A percentile compares a stretch with the other conserved stretches of the same genome.
Conservation (phyloP, 2,888 invertebrate species). For the Ceratothoa steindachneri region DNA sequence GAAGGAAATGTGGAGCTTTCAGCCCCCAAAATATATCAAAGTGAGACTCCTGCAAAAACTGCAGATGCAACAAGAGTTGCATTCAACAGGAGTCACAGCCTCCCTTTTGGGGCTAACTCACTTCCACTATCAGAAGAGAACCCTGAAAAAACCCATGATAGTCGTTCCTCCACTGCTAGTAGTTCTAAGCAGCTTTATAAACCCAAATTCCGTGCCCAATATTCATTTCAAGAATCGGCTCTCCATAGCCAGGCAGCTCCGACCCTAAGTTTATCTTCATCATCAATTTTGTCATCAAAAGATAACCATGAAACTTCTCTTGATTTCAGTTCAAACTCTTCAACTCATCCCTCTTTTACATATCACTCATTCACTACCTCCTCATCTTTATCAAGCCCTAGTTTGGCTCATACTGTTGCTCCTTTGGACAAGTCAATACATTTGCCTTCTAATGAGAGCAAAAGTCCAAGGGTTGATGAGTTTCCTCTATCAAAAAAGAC, state of each 20-base stretch:
- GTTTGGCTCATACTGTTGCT: too few relatives aligned
- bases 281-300: background rate
- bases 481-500: background rate
- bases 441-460: too few relatives aligned
- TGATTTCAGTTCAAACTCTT: too few relatives aligned
- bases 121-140: too few relatives aligned
- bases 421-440: too few relatives aligned
- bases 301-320: too few relatives aligned
- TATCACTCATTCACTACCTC: constrained; percentile 8
- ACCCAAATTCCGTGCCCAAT: constrained; percentile 39
- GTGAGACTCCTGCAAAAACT: background rate
- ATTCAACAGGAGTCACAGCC: background rate
- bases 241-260: background rate
- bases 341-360: background rate
- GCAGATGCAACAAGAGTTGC: background rate
- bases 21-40: background rate
- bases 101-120: background rate
- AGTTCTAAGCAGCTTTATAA: constrained; percentile 29
- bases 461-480: constrained; percentile 5
- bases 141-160: background rate
- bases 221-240: constrained; percentile 28
- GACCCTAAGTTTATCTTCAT: background rate
- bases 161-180: background rate
- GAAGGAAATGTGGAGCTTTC: background rate
- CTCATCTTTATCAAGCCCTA: too few relatives aligned